Conservation (phyloP, 2,888 invertebrate genomes). For the Noctua pronuba region DNA sequence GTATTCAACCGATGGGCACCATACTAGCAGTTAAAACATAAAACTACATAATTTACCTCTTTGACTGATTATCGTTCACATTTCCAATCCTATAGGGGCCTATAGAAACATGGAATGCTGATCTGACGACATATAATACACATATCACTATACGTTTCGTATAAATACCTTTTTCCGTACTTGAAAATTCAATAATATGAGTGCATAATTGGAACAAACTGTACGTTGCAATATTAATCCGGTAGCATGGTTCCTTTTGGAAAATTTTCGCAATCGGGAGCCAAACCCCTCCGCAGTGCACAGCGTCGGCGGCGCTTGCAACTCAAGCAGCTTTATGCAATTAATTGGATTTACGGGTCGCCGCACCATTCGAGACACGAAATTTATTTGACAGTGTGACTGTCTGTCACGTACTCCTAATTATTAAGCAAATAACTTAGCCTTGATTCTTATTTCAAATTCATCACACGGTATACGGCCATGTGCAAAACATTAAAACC, state of each 20-base stretch:
- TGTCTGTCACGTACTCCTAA: too few species aligned
- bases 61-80: not conserved
- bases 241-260: not conserved
- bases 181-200: not conserved
- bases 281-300: not conserved
- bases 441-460: too few species aligned
- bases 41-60: not conserved
- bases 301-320: not conserved
- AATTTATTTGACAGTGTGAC: constrained; percentile 43
- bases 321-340: constrained; percentile 33
- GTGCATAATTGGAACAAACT: not conserved
- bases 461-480: too few species aligned
- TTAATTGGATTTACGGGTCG: constrained; percentile 37
- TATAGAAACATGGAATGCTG: not conserved
- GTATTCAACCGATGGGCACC: not conserved
- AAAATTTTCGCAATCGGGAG: not conserved
- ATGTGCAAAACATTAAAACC: too few species aligned
- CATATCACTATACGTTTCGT: not conserved
- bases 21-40: not conserved
- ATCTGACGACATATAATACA: not conserved
- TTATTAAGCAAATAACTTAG: too few species aligned
- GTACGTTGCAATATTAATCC: not conserved
- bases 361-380: constrained; percentile 17
- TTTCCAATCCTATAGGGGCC: not conserved
- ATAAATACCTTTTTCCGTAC: too few species aligned